A percentile compares a stretch with the other conserved stretches of the same genome.
Evolutionary conservation across 1,140 invertebrate species (phyloP).

Genomic region (Drosophila ohnishii): DNA sequence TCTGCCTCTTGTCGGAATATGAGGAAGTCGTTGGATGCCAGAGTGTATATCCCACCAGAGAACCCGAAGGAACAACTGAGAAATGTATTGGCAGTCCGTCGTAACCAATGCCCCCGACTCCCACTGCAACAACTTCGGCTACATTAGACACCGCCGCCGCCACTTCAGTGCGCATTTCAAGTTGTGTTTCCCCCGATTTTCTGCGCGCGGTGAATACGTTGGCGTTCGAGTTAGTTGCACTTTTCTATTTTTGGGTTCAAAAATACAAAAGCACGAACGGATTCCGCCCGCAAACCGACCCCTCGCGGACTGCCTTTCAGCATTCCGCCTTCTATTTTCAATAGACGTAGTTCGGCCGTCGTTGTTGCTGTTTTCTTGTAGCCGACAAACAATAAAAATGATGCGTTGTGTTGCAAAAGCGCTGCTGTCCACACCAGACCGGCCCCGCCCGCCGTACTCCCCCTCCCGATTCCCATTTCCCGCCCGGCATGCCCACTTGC

Average conservation of each 20-base stretch:
- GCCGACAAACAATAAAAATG: conserved; percentile 81
- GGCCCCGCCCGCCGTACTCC: background rate
- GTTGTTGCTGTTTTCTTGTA: conserved; percentile 48
- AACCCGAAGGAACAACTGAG: conserved; percentile 38
- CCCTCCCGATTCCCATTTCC: background rate
- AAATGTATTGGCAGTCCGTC: conserved; percentile 34
- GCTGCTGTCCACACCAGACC: conserved; percentile 70
- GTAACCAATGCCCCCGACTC: background rate
- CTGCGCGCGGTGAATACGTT: conserved; percentile 2
- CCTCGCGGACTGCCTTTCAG: conserved; percentile 57
- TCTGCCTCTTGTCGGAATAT: background rate
- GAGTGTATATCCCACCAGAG: conserved; percentile 29
- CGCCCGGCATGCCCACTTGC: conserved; percentile 13
- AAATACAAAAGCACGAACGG: conserved; percentile 78
- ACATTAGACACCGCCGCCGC: conserved; percentile 62
- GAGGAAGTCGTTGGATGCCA: conserved; percentile 22
- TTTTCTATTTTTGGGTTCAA: conserved; percentile 78
- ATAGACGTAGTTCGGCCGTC: conserved; percentile 60
- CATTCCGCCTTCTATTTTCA: conserved; percentile 78
- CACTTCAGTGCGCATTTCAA: conserved; percentile 73
- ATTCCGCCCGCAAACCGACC: conserved; percentile 18
- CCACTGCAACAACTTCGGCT: conserved; percentile 51
- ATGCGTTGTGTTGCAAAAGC: conserved; percentile 77
- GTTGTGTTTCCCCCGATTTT: conserved; percentile 55
- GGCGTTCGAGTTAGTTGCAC: conserved; percentile 53